Base-by-base conservation (phyloP, 2,113 vertebrate species). In the Leptocoma aspasia region DNA sequence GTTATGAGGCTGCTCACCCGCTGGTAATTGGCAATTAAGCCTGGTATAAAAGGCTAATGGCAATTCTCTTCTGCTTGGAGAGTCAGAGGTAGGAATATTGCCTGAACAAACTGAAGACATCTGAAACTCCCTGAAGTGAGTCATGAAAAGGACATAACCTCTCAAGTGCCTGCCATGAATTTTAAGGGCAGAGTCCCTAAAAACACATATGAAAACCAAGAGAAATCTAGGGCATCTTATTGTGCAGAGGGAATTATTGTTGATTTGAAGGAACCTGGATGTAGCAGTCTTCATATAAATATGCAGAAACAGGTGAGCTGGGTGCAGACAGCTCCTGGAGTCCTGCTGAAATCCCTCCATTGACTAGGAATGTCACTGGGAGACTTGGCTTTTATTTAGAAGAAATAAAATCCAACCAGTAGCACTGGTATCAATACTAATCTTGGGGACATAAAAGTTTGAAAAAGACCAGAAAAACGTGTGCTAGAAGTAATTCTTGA, bases 11-110 rank as follows among this genome's bases (percentile, higher is more conserved):
- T 97, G 96, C 83, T 98, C 97, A 98, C 96, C 94, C 49, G 39
- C 85, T 95, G 87, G 95, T 97, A 96, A 97, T 91, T 97, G 96
- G 68, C 94, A 96, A 95, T 96, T 96, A 93, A 96, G 93, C 49
- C 56, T 60, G 28, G 68, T 76, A 49, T 86, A 87, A 95, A 95
- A 90, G 77, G 63, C 88, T 97, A 96, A 95, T 80, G 81, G 91
- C 64, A 79, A 82, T 95, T 95, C 82, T 95, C 54, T 93, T 95
- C 88, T 93, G 88, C 96, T 93, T 79, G 87, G 94, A 96, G 86
- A 92, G 47, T 44, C 94, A 95, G 94, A 95, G 84, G 80, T 64
- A 73, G 86, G 86, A 95, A 95, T 95, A 94, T 82, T 96, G 80
- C 87, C 71, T 88, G 82, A 91, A 73, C 59, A 90, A 95, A 96